Evolutionary conservation across 2,113 vertebrate genomes (phyloP), one percentile per base, ranked within the genome.

Genomic region (Lagopus leucura): DNA sequence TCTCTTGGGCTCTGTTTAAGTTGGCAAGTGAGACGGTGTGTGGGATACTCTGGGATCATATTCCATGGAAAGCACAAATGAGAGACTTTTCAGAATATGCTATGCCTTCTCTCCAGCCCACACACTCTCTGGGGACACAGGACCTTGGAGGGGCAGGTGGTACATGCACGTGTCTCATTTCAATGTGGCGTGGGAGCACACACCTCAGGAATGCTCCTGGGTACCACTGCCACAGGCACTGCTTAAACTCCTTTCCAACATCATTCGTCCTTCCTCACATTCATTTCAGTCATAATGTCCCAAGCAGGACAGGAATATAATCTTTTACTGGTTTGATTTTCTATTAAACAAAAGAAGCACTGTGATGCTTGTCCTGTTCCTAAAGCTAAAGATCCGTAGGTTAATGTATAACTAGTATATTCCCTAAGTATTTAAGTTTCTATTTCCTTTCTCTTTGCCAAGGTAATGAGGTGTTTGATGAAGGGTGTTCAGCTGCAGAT

Each of bases 381-480:
- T 92, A 38, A 0, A 0, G 82, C 61, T 88, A 66, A 65, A 64
- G 69, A 42, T 70, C 71, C 65, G 88, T 6, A 86, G 61, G 86
- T 95, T 95, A 93, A 96, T 88, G 54, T 50, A 69, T 79, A 86
- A 90, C 82, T 65, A 91, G 65, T 45, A 72, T 94, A 95, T 91
- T 93, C 64, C 86, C 90, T 43, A 90, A 86, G 76, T 61, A 92
- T 88, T 94, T 93, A 96, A 82, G 66, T 61, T 95, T 85, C 86
- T 90, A 69, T 95, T 95, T 96, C 92, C 88, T 42, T 75, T 94
- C 70, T 63, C 82, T 94, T 94, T 94, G 93, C 92, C 94, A 86
- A 54, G 65, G 57, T 95, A 93, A 96, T 96, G 85, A 96, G 93
- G 93, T 95, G 95, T 88, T 90, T 93, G 95, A 96, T 94, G 96